A percentile compares a stretch with the other conserved stretches of the same genome.
Conservation (phyloP, 37 sponge, comb jelly and placozoan species). For the Bolinopsis microptera region DNA sequence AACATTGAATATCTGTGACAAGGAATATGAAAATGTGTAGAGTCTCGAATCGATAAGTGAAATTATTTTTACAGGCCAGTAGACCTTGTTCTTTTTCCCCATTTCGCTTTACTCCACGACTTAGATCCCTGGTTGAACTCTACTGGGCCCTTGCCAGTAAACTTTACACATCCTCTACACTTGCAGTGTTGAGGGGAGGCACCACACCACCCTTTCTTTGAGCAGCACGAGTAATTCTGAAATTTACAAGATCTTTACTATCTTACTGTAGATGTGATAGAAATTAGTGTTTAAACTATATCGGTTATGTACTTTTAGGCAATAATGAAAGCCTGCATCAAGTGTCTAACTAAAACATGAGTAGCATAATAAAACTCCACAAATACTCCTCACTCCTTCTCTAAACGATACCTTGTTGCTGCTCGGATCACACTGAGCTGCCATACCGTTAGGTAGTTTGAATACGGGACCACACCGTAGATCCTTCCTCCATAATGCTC, state of each 20-base stretch:
- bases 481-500: conserved; percentile 18
- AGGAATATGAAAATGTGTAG: too few relatives aligned
- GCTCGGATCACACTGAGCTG: background rate
- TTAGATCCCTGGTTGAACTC: background rate
- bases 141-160: background rate
- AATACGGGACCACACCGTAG: background rate
- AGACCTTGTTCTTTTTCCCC: too few relatives aligned
- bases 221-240: background rate
- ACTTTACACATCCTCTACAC: conserved; percentile 1
- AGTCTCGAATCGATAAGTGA: too few relatives aligned
- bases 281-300: too few relatives aligned
- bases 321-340: background rate
- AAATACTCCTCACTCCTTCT: background rate
- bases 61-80: too few relatives aligned
- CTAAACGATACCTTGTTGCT: background rate
- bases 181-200: background rate
- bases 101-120: background rate
- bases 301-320: too few relatives aligned
- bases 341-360: background rate
- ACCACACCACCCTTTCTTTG: conserved; percentile 15
- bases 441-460: background rate
- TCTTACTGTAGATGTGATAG: too few relatives aligned
- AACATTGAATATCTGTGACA: too few relatives aligned
- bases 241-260: too few relatives aligned
- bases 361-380: background rate